Evolutionary conservation across 2,888 invertebrate species (phyloP).

Genomic region (Meta bourneti): DNA sequence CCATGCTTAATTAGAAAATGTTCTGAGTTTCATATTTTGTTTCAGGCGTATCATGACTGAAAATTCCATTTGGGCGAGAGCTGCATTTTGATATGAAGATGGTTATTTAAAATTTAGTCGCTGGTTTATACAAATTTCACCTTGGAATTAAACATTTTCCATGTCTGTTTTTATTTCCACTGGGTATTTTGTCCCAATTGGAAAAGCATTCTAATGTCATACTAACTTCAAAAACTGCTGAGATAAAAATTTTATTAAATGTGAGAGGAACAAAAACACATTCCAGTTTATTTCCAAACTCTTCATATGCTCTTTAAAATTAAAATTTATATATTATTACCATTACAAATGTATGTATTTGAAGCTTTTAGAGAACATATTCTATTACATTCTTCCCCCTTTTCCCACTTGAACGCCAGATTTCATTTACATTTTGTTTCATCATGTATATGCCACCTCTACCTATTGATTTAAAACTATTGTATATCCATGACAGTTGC

Average conservation of each 20-base stretch:
- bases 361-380: not conserved
- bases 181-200: not conserved
- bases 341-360: not conserved
- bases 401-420: too few relatives aligned
- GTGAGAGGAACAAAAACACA: not conserved
- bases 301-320: not conserved
- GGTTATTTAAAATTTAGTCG: not conserved
- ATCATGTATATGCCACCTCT: too few relatives aligned
- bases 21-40: not conserved
- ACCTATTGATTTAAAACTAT: too few relatives aligned
- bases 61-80: not conserved
- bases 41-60: not conserved
- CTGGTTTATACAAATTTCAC: not conserved
- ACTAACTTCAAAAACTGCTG: not conserved
- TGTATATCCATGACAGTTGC: too few relatives aligned
- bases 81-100: not conserved
- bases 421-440: too few relatives aligned
- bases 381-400: not conserved
- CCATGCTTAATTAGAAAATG: not conserved
- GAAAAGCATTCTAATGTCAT: not conserved
- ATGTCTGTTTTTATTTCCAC: not conserved
- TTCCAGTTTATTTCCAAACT: constrained; percentile 4
- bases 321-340: not conserved
- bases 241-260: not conserved
- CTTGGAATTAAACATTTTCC: not conserved